phyloP scores from a whole-genome alignment of 2,797 vertebrate species.

The Chrysocyon brachyurus region DNA sequence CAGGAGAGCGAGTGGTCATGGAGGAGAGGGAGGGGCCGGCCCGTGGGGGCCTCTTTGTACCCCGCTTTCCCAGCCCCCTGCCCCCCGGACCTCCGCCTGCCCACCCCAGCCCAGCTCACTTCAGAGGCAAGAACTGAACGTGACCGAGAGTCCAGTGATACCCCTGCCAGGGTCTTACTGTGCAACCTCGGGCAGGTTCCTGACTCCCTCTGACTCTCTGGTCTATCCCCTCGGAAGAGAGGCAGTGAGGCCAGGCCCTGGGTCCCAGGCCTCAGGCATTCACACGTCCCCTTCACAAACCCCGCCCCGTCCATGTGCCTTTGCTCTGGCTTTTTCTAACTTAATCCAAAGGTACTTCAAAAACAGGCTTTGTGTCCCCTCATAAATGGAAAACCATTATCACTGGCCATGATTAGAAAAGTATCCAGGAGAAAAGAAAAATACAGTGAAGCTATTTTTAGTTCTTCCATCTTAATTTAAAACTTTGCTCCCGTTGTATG shows the following conservation, averaged over 20 bases:
- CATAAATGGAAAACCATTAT: background rate
- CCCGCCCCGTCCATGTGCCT: too few species aligned
- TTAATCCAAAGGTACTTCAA: background rate
- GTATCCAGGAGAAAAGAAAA: background rate
- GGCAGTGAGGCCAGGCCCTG: background rate
- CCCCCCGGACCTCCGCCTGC: background rate
- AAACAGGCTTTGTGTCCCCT: background rate
- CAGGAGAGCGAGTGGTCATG: background rate
- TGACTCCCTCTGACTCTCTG: background rate
- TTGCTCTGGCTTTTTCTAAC: constrained; percentile 11
- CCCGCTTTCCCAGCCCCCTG: background rate
- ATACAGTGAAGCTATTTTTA: background rate
- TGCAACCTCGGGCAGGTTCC: background rate
- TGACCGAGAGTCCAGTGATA: background rate
- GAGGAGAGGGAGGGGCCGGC: rapidly evolving
- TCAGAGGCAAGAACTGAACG: background rate
- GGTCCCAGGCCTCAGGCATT: background rate
- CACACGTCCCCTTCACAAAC: rapidly evolving
- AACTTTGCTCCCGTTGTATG: background rate
- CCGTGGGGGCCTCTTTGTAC: rapidly evolving
- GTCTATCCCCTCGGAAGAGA: background rate
- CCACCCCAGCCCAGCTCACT: rapidly evolving
- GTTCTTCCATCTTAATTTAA: background rate
- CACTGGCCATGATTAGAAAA: background rate
- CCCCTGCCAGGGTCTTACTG: background rate